Evolutionary conservation across 2,797 vertebrate genomes (phyloP), one percentile per base, ranked within the genome.

Genomic region (Rhincodon typus): DNA sequence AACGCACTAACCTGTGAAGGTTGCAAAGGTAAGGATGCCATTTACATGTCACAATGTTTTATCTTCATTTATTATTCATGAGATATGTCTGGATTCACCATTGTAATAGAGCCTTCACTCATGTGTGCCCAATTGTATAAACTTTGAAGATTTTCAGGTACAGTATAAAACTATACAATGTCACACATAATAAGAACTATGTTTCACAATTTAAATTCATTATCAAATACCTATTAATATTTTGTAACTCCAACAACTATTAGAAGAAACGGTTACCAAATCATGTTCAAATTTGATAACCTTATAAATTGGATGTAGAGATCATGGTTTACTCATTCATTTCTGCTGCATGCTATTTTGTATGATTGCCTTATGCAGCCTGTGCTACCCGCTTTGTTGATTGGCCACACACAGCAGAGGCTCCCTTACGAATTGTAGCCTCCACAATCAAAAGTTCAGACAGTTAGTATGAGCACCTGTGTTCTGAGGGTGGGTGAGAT

Each of bases 1-100:
- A 99, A 99, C 0, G 98, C 98, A 0, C 98, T 99, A 15, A 99
- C 99, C 96, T 99, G 99, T 30, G 99, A 99, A 97, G 99, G 99
- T 77, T 99, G 99, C 96, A 99, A 99, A 98, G 99, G 99, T 99
- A 96, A 96, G 38, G 38, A 38, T 67, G 7, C 57, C 27, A 50
- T 72, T n/a, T 95, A 38, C 15, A 66, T 77, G 74, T 77, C 12
- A 34, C 46, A 95, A 95, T 77, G 62, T n/a, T 42, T 42, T 42
- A 34, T 13, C 0, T 66, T 95, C 8, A 67, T 34, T 66, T 50
- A 25, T 46, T 42, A 53, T 25, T 46, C 19, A 79, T n/a, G 69
- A 94, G 38, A 3, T 93, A 79, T 77, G 46, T 94, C 46, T 94
- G 15, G 72, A 74, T 70, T 94, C 10, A 94, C 5, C 13, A 19